Evolutionary conservation across 1,140 invertebrate species (phyloP).

Genomic region (Radopholus similis): DNA sequence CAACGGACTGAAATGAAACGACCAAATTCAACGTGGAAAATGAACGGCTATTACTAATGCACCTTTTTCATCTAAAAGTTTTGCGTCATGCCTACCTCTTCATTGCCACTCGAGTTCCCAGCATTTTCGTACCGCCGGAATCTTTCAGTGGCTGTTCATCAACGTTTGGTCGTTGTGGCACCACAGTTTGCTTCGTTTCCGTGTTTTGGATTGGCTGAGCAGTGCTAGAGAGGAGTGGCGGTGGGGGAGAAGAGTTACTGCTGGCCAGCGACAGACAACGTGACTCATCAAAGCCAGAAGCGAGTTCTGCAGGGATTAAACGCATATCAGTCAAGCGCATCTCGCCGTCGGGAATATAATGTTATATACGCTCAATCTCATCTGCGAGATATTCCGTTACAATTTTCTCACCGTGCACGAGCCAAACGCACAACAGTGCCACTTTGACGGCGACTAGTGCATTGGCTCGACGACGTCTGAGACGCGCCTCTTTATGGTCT

Average conservation of each 20-base stretch:
- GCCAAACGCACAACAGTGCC: constrained; percentile 10
- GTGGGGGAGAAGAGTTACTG: neutral
- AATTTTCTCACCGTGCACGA: constrained; percentile 5
- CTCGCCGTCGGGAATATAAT: neutral
- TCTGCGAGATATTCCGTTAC: no score
- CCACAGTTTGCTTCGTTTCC: neutral
- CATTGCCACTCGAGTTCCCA: neutral
- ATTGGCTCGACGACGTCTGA: neutral
- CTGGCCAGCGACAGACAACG: neutral
- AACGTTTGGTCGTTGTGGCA: neutral
- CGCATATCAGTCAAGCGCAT: neutral
- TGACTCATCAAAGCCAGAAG: neutral
- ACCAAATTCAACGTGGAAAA: no score
- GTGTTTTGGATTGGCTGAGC: neutral
- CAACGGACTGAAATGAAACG: neutral
- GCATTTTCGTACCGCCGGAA: neutral
- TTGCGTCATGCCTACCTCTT: neutral
- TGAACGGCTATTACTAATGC: neutral
- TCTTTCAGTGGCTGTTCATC: neutral
- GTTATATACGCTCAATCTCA: neutral
- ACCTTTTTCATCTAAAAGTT: neutral
- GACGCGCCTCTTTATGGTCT: neutral
- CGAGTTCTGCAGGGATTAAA: neutral
- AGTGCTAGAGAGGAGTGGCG: neutral
- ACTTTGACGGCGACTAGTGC: neutral